Conservation (phyloP, 1,140 invertebrate species). For the Drosophila insularis region DNA sequence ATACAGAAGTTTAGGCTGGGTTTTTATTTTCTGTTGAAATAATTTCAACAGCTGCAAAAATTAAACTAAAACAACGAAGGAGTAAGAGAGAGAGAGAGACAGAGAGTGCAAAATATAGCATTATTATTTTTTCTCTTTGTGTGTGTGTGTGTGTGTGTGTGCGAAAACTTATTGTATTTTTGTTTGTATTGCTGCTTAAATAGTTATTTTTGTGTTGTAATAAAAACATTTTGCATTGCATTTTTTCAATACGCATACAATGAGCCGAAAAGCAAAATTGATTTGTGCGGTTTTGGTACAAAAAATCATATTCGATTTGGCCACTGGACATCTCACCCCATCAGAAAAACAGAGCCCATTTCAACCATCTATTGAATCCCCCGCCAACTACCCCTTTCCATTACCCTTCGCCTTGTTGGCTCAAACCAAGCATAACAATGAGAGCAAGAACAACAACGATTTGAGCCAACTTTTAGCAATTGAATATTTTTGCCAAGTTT, state of each 20-base stretch:
- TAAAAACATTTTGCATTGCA: conserved; percentile 59
- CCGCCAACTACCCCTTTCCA: not conserved
- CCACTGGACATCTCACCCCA: conserved; percentile 6
- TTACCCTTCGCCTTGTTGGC: not conserved
- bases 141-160: no score
- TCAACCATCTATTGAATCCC: not conserved
- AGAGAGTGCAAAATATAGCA: conserved; percentile 10
- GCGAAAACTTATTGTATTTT: not conserved
- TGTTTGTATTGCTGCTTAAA: conserved; percentile 7
- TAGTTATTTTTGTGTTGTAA: conserved; percentile 40
- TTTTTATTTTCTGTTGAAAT: not conserved
- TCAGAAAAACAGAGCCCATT: no score
- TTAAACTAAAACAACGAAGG: conserved; percentile 15
- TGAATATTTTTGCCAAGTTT: conserved; percentile 46
- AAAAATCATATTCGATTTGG: not conserved
- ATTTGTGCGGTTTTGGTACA: conserved; percentile 64
- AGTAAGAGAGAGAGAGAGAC: not conserved
- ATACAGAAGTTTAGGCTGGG: not conserved
- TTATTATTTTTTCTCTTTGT: not conserved
- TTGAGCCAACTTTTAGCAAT: conserved; percentile 20
- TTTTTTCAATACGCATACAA: conserved; percentile 48
- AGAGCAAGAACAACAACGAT: conserved; percentile 22
- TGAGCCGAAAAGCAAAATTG: conserved; percentile 65
- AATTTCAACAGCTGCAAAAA: conserved; percentile 42
- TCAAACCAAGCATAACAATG: conserved; percentile 24